These are phyloP conservation scores for Cyprinodon tularosa DNA, from an alignment of 2,113 vertebrate genomes.

Conservation along the genomic window DNA sequence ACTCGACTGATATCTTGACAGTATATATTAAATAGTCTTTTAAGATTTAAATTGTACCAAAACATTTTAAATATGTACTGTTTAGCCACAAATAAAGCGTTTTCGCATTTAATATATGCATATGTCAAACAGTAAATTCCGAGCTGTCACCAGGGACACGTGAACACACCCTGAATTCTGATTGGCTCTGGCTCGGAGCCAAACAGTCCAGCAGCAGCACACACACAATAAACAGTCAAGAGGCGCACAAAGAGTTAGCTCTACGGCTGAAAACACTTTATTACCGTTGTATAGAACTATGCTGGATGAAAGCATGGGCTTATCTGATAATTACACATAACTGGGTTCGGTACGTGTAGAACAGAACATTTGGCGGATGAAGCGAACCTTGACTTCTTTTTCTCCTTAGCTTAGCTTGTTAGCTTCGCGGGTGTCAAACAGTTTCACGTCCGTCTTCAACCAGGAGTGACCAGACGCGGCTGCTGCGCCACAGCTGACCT, in stretches of 20 bases:
- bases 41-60: background rate
- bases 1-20: background rate
- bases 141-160: background rate
- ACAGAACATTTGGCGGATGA: background rate
- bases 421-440: conserved; percentile 38
- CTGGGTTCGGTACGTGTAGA: background rate
- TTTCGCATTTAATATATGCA: no score
- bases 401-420: conserved; percentile 49
- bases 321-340: accelerated
- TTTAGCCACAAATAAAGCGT: background rate
- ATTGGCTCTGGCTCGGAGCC: conserved; percentile 50
- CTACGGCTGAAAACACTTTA: background rate
- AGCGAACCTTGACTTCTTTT: background rate
- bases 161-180: conserved; percentile 19
- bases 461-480: background rate
- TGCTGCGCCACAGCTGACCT: background rate
- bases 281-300: background rate
- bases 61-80: background rate
- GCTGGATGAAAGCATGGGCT: background rate
- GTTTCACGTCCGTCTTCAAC: background rate
- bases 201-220: conserved; percentile 28
- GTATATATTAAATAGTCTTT: background rate
- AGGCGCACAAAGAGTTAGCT: background rate
- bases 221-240: conserved; percentile 7
- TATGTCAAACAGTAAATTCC: background rate